phyloP scores from a whole-genome alignment of 2,113 vertebrate genomes.

The Gallinago media region DNA sequence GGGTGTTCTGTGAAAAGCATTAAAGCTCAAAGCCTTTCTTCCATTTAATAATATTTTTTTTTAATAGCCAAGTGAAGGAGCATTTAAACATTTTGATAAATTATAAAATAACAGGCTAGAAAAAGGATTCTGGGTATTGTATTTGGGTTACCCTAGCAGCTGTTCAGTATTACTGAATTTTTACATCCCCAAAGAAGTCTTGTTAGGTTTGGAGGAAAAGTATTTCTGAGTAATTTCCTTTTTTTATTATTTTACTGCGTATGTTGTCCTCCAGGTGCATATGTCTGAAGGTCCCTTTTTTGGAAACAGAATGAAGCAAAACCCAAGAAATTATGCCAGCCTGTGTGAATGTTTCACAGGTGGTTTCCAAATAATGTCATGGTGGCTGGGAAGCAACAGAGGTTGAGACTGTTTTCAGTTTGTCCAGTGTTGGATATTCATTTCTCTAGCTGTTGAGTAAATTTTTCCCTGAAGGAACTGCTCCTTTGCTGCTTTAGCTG shows the following conservation, averaged over 20 bases:
- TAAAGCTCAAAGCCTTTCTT: conserved; percentile 51
- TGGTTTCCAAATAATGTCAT: conserved; percentile 38
- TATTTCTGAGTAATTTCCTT: neutral
- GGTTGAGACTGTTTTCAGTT: conserved; percentile 7
- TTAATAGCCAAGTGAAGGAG: conserved; percentile 6
- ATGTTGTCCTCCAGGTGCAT: conserved; percentile 6
- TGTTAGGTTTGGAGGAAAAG: neutral
- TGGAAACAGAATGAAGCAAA: neutral
- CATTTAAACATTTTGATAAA: conserved; percentile 24
- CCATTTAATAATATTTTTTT: conserved; percentile 39
- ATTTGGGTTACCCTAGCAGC: neutral
- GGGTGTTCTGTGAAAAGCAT: conserved; percentile 16
- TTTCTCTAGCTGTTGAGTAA: conserved; percentile 28
- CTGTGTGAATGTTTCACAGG: neutral
- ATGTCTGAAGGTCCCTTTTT: neutral
- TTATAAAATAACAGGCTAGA: conserved; percentile 18
- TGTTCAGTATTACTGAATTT: neutral
- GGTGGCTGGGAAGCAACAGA: neutral
- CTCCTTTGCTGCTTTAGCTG: neutral
- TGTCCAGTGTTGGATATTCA: neutral
- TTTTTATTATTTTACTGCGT: neutral
- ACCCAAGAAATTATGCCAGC: neutral
- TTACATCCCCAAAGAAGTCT: neutral
- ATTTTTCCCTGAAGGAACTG: conserved; percentile 15
- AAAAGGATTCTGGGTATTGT: conserved; percentile 3